Conservation (phyloP, 2,113 vertebrate species). For the Myiopsitta monachus region DNA sequence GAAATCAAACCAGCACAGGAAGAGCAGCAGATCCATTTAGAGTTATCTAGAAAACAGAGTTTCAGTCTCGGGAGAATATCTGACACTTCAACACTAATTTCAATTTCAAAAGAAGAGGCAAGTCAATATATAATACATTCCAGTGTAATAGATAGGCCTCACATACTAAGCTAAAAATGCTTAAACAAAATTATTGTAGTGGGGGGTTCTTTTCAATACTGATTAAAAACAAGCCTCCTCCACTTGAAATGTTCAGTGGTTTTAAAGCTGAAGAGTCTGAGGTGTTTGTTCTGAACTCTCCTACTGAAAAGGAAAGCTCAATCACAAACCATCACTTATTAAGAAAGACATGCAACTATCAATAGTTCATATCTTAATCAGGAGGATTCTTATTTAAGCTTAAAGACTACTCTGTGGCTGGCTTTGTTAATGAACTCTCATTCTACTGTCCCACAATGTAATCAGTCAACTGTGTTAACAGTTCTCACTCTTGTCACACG, state of each 20-base stretch:
- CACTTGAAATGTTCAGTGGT: not conserved
- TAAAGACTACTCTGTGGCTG: not conserved
- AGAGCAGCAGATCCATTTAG: not conserved
- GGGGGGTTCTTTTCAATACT: not conserved
- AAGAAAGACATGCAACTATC: not conserved
- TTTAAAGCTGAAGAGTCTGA: not conserved
- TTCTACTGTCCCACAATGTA: not conserved
- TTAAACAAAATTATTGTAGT: not conserved
- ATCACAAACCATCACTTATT: not conserved
- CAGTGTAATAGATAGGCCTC: not conserved
- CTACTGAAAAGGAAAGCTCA: not conserved
- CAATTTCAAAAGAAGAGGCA: not conserved
- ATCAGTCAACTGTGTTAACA: not conserved
- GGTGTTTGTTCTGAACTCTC: not conserved
- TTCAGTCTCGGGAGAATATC: not conserved
- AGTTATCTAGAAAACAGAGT: not conserved
- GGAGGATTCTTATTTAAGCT: not conserved
- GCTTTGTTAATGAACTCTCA: not conserved
- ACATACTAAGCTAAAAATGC: not conserved
- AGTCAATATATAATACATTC: not conserved
- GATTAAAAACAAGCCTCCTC: not conserved
- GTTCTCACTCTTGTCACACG: not conserved
- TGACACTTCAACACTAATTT: not conserved
- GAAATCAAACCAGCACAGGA: not conserved
- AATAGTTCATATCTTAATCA: not conserved